These are phyloP conservation scores for Ceratosolen solmsi DNA, from an alignment of 1,140 invertebrate species.

Conservation along the genomic window DNA sequence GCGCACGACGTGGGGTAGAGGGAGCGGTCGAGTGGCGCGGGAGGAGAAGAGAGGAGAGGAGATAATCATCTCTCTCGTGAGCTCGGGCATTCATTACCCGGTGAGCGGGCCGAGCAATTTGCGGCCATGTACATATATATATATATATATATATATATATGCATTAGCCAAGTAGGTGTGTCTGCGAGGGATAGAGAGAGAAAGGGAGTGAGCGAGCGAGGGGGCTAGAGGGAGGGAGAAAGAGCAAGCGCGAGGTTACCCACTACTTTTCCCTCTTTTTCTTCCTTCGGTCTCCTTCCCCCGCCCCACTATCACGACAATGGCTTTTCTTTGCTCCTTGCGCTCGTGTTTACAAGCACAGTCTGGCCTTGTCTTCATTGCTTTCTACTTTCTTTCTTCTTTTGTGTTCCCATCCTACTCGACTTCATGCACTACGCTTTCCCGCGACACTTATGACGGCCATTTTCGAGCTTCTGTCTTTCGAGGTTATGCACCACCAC, in stretches of 20 bases:
- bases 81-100: background rate
- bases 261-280: slow-evolving; percentile 4
- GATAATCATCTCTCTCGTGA: background rate
- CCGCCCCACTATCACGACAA: background rate
- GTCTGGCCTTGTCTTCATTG: background rate
- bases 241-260: background rate
- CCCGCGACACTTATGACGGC: slow-evolving; percentile 17
- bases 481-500: background rate
- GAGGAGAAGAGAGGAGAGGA: background rate
- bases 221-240: background rate
- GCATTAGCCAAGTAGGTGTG: slow-evolving; percentile 1
- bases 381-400: slow-evolving; percentile 34
- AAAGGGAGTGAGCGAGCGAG: background rate
- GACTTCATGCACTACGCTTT: slow-evolving; percentile 3
- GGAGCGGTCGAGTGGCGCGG: background rate
- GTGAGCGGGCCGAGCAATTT: background rate
- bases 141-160: background rate
- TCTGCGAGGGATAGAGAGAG: background rate
- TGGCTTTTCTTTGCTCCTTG: slow-evolving; percentile 8
- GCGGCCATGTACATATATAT: background rate
- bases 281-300: slow-evolving; percentile 22
- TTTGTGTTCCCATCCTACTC: background rate
- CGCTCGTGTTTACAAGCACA: background rate
- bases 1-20: background rate
- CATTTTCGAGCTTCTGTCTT: slow-evolving; percentile 36